These are phyloP conservation scores for Laticauda laticaudata DNA, from an alignment of 2,113 vertebrate species.

Conservation along the genomic window DNA sequence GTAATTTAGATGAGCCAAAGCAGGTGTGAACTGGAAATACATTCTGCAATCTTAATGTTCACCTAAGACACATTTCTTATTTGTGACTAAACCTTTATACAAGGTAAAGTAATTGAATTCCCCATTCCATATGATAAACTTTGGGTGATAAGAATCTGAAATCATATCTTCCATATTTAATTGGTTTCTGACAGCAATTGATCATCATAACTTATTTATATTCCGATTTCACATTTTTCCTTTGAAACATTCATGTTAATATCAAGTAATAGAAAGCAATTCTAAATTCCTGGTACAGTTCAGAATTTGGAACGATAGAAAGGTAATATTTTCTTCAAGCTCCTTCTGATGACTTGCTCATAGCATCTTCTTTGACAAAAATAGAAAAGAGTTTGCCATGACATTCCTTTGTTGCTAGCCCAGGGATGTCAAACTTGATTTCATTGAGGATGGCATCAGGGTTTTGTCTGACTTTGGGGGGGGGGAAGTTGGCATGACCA, in stretches of 20 bases:
- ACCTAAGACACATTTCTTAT: neutral
- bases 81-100: neutral
- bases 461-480: no score
- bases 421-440: no score
- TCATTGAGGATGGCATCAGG: no score
- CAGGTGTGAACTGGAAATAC: neutral
- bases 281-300: neutral
- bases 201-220: neutral
- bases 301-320: neutral
- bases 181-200: neutral
- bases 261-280: neutral
- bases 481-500: no score
- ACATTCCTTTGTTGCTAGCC: neutral
- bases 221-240: neutral
- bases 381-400: neutral
- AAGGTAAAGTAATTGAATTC: neutral
- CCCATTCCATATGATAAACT: neutral
- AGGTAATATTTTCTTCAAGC: neutral
- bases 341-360: neutral
- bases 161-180: neutral
- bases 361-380: neutral
- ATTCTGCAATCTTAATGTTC: neutral
- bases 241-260: neutral
- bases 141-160: neutral
- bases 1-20: neutral